Percentiles rank a stretch among this genome's conserved stretches.
These are phyloP conservation scores for Pteromalus puparum DNA, from an alignment of 1,140 invertebrate species.

Conservation along the genomic window DNA sequence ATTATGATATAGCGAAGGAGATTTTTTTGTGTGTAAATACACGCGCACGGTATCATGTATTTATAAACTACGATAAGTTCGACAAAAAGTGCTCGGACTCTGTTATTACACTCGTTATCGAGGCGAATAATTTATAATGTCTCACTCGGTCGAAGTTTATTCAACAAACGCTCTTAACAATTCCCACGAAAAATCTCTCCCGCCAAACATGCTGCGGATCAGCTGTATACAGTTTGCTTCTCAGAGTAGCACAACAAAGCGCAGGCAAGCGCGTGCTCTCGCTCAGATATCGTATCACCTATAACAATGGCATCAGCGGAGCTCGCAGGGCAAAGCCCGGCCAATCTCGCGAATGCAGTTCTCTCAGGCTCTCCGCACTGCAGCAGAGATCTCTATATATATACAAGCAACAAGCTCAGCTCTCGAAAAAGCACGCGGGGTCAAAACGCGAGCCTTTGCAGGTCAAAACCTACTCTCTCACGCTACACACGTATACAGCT, in stretches of 20 bases:
- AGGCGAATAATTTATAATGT: too few species aligned
- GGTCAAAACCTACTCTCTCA: slow-evolving; percentile 23
- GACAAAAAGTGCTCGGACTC: background rate
- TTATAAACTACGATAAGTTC: background rate
- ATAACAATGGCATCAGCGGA: background rate
- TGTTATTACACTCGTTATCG: too few species aligned
- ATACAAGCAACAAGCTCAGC: background rate
- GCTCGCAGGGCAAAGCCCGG: background rate
- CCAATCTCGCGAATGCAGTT: too few species aligned
- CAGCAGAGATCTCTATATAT: background rate
- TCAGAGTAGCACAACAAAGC: background rate
- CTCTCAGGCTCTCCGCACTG: background rate
- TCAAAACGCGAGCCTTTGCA: slow-evolving; percentile 1
- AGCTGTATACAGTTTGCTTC: too few species aligned
- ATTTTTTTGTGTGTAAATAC: background rate
- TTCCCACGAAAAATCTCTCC: too few species aligned
- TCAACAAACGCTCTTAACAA: too few species aligned
- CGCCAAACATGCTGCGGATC: too few species aligned
- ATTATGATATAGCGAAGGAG: background rate
- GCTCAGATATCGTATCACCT: background rate
- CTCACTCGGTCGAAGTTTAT: too few species aligned
- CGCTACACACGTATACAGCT: background rate
- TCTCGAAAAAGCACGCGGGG: background rate
- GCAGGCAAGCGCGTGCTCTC: background rate
- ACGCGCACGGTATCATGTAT: background rate